Evolutionary conservation across 2,888 invertebrate species (phyloP), one percentile per base, ranked within the genome.

Genomic region (Hydroisotoma schaefferi): DNA sequence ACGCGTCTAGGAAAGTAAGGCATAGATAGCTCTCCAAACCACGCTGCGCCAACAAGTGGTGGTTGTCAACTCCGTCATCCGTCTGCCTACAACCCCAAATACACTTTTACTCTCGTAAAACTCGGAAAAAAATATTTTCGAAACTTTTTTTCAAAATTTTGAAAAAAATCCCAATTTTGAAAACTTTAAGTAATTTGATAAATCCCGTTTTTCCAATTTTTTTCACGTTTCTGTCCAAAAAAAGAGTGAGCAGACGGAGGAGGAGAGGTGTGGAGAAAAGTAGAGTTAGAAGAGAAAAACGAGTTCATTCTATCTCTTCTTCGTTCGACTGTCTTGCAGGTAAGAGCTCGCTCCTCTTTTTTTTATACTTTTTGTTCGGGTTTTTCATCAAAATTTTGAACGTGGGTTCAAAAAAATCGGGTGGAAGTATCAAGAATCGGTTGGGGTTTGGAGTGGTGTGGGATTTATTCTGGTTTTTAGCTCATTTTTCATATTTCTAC

Each of bases 301-400:
- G 59, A 62, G 53, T 52, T 61, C 62, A 59, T 51, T 65, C 64
- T 55, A 55, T 66, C 68, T 68, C 68, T 70, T 70, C 68, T 65
- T 59, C 65, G 66, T 68, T 67, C 65, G 70, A 67, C 70, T 65
- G 65, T 68, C 68, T 64, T 67, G 54, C 66, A 67, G 70, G 70
- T 68, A 70, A 70, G 68, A 57, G 51, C 57, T 48, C 57, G 57
- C 58, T 60, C 46, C 49, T 49, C 46, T 29, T 26, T 46, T 56
- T 53, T 33, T 52, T 44, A 27, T 46, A 27, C 33, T 29, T 49
- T 54, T 54, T 25, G 10, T 52, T 10, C 18, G 10, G 25, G 6
- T 5, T 37, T 27, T 27, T 29, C 28, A 3, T 49, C 20, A 6
- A 6, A 28, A 18, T 28, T 28, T 4, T 49, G 4, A 3, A 18